Base-by-base conservation (phyloP, 2,888 invertebrate genomes). In the Melieria picta region DNA sequence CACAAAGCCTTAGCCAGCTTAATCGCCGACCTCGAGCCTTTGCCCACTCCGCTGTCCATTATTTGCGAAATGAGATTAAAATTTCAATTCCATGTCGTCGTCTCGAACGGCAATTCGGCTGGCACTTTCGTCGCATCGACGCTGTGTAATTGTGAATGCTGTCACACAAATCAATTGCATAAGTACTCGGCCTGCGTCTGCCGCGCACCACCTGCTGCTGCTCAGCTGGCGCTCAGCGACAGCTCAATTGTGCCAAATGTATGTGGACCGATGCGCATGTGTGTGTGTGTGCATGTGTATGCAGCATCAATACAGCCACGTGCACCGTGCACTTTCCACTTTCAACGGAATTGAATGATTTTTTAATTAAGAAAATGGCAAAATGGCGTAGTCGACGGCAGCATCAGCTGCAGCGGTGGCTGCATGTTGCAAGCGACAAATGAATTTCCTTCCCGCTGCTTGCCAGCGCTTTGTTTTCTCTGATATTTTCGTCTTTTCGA, bases 331-430 rank as follows among this genome's bases (percentile, higher is more conserved):
- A 30, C 52, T 7, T 43, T 55, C 9, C 46, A 43, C 11, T 11
- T 45, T 6, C 48, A 48, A 48, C 16, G 30, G 48, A 56, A 65
- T 65, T 57, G 30, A 47, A 65, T 13, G 65, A 65, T 57, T 65
- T 65, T 65, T 65, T 65, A 65, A 65, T 65, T 65, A 65, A 65
- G 65, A 57, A 65, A 65, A 65, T 65, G 56, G 57, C 65, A 65
- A 56, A 16, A 65, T n/a, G 45, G 55, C 16, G 46, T 30, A 30
- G 30, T 30, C 30, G 30, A 2, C 30, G 30, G 30, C 1, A 55
- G 56, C 16, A 55, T 10, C n/a, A 55, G n/a, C 6, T 58, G n/a
- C 30, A 11, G 58, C 58, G 9, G 30, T 11, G 1, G 11, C 42
- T 48, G 11, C 7, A 47, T 42, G 42, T 64, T 52, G 7, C 13